These are phyloP conservation scores for Plagodis dolabraria DNA, from an alignment of 2,888 invertebrate species.

Conservation along the genomic window DNA sequence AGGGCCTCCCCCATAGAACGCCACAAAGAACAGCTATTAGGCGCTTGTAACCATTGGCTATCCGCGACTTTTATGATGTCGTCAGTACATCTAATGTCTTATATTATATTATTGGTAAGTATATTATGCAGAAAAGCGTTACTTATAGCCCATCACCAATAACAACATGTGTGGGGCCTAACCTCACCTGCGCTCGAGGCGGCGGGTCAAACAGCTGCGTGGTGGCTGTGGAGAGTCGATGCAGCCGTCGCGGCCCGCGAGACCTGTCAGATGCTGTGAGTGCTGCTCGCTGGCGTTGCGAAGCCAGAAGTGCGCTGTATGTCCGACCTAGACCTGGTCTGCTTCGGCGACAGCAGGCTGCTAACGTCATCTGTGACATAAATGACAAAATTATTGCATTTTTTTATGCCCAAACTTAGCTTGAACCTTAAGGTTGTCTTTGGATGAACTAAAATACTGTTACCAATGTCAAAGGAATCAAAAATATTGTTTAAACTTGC, in stretches of 20 bases:
- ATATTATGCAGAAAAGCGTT: neutral
- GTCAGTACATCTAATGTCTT: too few relatives aligned
- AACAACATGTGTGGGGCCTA: slow-evolving; percentile 51
- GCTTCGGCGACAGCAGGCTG: slow-evolving; percentile 69
- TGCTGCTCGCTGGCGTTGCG: slow-evolving; percentile 55
- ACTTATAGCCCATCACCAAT: slow-evolving; percentile 38
- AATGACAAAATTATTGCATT: slow-evolving; percentile 1
- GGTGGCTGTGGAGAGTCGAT: slow-evolving; percentile 70
- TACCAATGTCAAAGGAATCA: too few relatives aligned
- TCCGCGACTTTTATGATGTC: too few relatives aligned
- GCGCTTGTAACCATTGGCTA: too few relatives aligned
- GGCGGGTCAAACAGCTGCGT: slow-evolving; percentile 73
- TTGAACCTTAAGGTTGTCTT: too few relatives aligned
- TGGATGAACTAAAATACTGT: too few relatives aligned
- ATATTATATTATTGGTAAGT: too few relatives aligned
- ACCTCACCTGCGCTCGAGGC: slow-evolving; percentile 81
- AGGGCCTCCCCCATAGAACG: too few relatives aligned
- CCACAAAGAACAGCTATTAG: too few relatives aligned
- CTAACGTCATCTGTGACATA: slow-evolving; percentile 69
- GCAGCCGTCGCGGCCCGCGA: slow-evolving; percentile 58
- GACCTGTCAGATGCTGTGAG: slow-evolving; percentile 47
- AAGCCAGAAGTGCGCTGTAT: slow-evolving; percentile 57
- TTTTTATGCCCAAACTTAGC: too few relatives aligned
- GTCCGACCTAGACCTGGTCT: slow-evolving; percentile 63
- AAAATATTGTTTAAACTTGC: too few relatives aligned